Evolutionary conservation across 2,797 vertebrate species (phyloP).

Genomic region (Danio tinwini): DNA sequence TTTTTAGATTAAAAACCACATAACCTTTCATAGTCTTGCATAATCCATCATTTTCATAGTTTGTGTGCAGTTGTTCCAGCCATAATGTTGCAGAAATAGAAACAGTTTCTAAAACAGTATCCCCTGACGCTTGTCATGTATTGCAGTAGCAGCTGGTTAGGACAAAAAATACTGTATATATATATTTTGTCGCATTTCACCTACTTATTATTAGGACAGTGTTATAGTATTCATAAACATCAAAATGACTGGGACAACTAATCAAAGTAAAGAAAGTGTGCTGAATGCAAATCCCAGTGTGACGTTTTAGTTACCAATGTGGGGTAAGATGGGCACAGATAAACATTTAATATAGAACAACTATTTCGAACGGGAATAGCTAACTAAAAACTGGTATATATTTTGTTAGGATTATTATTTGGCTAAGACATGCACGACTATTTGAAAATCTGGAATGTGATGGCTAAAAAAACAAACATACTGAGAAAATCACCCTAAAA

Average conservation of each 20-base stretch:
- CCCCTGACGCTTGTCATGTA: background rate
- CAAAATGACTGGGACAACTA: background rate
- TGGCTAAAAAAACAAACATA: no score
- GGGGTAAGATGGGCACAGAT: background rate
- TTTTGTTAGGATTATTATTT: no score
- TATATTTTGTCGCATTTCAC: no score
- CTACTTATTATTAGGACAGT: no score
- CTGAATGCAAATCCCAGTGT: no score
- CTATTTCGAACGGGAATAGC: background rate
- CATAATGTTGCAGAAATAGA: background rate
- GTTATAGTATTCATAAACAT: no score
- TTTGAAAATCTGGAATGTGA: no score
- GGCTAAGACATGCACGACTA: no score
- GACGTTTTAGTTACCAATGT: background rate
- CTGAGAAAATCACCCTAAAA: no score
- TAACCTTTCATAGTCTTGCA: background rate
- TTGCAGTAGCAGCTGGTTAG: background rate
- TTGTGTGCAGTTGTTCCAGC: background rate
- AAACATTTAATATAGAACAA: background rate
- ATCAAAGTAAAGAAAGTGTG: background rate
- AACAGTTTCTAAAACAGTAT: background rate
- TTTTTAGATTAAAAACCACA: background rate
- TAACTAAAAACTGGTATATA: no score
- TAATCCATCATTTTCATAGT: background rate
- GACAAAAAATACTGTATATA: constrained; percentile 1